Base-by-base conservation (phyloP, 2,888 invertebrate genomes). In the Diloba caeruleocephala region DNA sequence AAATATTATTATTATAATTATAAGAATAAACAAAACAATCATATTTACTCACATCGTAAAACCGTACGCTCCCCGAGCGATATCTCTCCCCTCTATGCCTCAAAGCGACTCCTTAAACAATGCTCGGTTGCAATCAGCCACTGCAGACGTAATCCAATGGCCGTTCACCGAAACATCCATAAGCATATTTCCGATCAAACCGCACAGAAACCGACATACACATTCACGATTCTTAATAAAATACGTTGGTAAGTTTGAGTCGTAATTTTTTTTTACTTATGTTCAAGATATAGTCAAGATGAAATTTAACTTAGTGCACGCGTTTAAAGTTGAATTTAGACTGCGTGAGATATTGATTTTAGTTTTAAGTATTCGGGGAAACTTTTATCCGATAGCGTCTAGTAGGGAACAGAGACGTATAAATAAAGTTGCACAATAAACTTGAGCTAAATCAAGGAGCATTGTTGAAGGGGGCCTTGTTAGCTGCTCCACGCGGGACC, bases 371-470 rank as follows among this genome's bases (percentile, higher is more conserved):
- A 72, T 70, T 37, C 54, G 41, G 34, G 60, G 49, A 52, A 53
- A 63, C 65, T 78, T 81, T 82, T 84, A 81, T 85, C 77, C 82
- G 79, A 82, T 84, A 78, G 79, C 81, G 79, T 85, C 81, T 85
- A 81, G 78, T 74, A 81, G 79, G 84, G 85, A 81, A 86, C 82
- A 84, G 78, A 82, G 78, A 79, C 80, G 85, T 90, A 91, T 91
- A 92, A 91, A 92, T 92, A 92, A 89, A 88, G 82, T 82, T 90
- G 89, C 88, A 92, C 90, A 91, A 90, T 91, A 90, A 88, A 90
- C 82, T 88, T 85, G 83, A 82, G 83, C 84, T 90, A 90, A 92
- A 92, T 92, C 92, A 92, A 90, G 89, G 79, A 87, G 90, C 82
- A 91, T 92, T 92, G 92, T 92, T 82, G 87, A 87, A 82, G 79